These are phyloP conservation scores for Margarornis squamiger DNA, from an alignment of 2,797 vertebrate species.

Conservation along the genomic window DNA sequence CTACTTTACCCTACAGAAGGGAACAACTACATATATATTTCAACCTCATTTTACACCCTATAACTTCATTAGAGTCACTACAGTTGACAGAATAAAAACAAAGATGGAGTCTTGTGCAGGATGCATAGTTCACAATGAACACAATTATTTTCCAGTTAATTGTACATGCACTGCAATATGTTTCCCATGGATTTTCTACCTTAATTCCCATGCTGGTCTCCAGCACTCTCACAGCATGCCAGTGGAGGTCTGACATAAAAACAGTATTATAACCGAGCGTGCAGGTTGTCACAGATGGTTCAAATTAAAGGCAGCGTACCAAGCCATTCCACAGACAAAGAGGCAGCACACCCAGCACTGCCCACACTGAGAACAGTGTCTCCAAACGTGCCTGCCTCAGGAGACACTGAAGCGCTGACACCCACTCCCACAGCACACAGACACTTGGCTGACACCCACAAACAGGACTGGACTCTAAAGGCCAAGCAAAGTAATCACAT, in stretches of 20 bases:
- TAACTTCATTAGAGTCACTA: not conserved
- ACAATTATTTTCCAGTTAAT: not conserved
- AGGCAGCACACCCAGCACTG: not conserved
- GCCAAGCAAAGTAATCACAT: not conserved
- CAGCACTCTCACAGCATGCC: not conserved
- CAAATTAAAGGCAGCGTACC: conserved; percentile 39
- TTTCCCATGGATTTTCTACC: not conserved
- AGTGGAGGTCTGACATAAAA: not conserved
- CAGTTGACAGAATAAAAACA: not conserved
- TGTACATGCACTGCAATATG: not conserved
- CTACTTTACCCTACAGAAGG: not conserved
- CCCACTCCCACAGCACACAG: not conserved
- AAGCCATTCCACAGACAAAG: not conserved
- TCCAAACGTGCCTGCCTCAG: not conserved
- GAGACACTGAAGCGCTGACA: not conserved
- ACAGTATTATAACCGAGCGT: not conserved
- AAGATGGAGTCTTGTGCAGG: not conserved
- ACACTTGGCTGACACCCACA: not conserved
- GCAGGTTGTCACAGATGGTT: conserved; percentile 44
- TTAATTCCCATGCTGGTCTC: not conserved
- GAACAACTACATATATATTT: not conserved
- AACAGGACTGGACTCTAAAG: not conserved
- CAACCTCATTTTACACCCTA: not conserved
- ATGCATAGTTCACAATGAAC: not conserved
- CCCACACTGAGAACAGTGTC: not conserved